These are phyloP conservation scores for Platerodrilus igneus DNA, from an alignment of 2,888 invertebrate genomes.

Conservation along the genomic window DNA sequence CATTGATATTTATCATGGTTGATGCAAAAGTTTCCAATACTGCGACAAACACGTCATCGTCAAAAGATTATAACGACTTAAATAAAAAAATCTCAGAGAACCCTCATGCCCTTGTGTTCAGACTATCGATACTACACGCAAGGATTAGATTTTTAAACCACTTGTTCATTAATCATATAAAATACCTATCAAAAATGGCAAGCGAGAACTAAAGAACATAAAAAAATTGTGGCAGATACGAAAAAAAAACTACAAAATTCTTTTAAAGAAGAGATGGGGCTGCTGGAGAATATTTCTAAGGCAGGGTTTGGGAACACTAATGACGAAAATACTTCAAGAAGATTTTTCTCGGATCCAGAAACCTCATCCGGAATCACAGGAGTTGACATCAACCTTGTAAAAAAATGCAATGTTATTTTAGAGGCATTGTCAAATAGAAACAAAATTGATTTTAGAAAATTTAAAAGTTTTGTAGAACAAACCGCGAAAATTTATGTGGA, in stretches of 20 bases:
- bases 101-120: slow-evolving; percentile 1
- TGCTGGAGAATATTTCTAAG: slow-evolving; percentile 36
- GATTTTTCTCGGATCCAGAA: slow-evolving; percentile 35
- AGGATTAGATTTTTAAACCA: slow-evolving; percentile 5
- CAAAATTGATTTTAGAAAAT: slow-evolving; percentile 6
- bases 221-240: background rate
- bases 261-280: slow-evolving; percentile 32
- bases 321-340: slow-evolving; percentile 34
- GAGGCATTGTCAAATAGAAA: slow-evolving; percentile 3
- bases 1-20: slow-evolving; percentile 33
- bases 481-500: slow-evolving; percentile 28
- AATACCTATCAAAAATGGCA: no score
- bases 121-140: slow-evolving; percentile 7
- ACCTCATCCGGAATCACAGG: slow-evolving; percentile 5
- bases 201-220: background rate
- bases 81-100: slow-evolving; percentile 14
- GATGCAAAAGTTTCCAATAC: slow-evolving; percentile 40
- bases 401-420: background rate
- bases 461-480: slow-evolving; percentile 9
- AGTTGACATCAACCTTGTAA: no score
- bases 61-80: slow-evolving; percentile 37
- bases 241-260: slow-evolving; percentile 6
- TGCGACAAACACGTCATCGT: slow-evolving; percentile 34
- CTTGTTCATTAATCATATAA: no score
- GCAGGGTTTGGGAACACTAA: slow-evolving; percentile 35